Evolutionary conservation across 2,797 vertebrate genomes (phyloP).

Genomic region (Phoxinus dragarum): DNA sequence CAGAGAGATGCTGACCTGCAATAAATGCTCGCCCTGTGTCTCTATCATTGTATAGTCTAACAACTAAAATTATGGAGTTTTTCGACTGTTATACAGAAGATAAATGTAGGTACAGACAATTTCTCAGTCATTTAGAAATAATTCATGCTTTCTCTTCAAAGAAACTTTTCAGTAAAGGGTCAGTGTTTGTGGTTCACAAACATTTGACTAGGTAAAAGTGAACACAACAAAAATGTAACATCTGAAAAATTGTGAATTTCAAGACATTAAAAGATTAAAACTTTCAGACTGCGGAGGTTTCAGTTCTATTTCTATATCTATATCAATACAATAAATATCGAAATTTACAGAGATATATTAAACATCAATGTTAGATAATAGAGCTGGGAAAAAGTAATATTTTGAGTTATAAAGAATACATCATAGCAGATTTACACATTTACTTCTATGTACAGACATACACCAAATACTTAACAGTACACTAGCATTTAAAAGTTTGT

Average conservation of each 20-base stretch:
- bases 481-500: not conserved
- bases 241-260: not conserved
- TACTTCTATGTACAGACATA: not conserved
- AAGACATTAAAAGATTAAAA: not conserved
- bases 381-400: not conserved
- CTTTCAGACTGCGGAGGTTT: not conserved
- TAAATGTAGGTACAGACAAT: not conserved
- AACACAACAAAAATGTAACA: not conserved
- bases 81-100: not conserved
- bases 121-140: not conserved
- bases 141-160: not conserved
- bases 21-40: not conserved
- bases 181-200: not conserved
- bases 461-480: not conserved
- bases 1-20: conserved; percentile 3
- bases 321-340: not conserved
- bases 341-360: not conserved
- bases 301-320: not conserved
- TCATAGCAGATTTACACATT: not conserved
- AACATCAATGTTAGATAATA: not conserved
- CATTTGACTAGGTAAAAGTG: not conserved
- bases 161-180: not conserved
- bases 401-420: not conserved
- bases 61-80: not conserved
- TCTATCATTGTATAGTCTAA: conserved; percentile 9